These are phyloP conservation scores for Miltochrista miniata DNA, from an alignment of 2,888 invertebrate species.

Conservation along the genomic window DNA sequence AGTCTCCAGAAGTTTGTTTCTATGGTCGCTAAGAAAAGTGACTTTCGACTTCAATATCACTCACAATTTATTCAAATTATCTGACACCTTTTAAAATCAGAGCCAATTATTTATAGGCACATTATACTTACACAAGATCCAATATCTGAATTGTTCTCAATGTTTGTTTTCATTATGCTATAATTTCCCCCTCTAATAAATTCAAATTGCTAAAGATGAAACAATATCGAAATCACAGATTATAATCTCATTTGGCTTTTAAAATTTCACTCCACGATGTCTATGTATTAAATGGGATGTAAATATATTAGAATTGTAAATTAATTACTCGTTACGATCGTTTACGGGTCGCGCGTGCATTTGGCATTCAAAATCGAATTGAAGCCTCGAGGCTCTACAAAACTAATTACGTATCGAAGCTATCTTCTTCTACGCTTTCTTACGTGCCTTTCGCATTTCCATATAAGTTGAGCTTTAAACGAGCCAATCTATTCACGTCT, in stretches of 20 bases:
- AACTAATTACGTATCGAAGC: conserved; percentile 82
- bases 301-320: conserved; percentile 64
- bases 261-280: conserved; percentile 47
- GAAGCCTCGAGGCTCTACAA: conserved; percentile 68
- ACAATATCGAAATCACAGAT: conserved; percentile 44
- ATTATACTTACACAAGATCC: conserved; percentile 7
- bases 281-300: conserved; percentile 49
- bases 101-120: neutral
- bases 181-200: conserved; percentile 23
- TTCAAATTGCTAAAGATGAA: conserved; percentile 35
- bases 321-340: conserved; percentile 63
- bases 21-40: too few species aligned
- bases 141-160: conserved; percentile 8
- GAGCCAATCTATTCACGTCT: conserved; percentile 84
- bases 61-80: neutral
- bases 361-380: conserved; percentile 71
- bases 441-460: conserved; percentile 83
- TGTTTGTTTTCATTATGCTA: conserved; percentile 18
- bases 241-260: conserved; percentile 50
- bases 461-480: conserved; percentile 84
- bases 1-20: too few species aligned
- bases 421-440: conserved; percentile 81
- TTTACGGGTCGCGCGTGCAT: conserved; percentile 53
- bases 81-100: neutral
- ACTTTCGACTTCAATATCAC: too few species aligned